Evolutionary conservation across 2,888 invertebrate species (phyloP).

Genomic region (Petrophora chlorosata): DNA sequence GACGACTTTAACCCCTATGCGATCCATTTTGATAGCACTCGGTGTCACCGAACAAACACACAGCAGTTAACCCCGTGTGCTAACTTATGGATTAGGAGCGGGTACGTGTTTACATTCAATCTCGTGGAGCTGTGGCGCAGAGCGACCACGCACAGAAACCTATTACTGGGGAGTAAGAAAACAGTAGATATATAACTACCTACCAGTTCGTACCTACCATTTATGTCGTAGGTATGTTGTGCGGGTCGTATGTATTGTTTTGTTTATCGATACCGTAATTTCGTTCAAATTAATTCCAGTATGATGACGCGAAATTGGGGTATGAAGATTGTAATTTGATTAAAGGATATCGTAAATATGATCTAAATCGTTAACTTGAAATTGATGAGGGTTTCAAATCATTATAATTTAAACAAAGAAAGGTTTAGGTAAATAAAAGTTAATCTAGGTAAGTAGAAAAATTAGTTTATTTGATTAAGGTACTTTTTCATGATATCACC

Average conservation of each 20-base stretch:
- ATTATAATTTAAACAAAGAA: too few species aligned
- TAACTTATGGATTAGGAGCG: constrained; percentile 25
- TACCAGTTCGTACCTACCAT: neutral
- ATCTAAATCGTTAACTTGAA: too few species aligned
- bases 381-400: too few species aligned
- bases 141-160: constrained; percentile 14
- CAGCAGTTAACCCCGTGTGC: constrained; percentile 19
- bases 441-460: too few species aligned
- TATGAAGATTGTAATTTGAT: neutral
- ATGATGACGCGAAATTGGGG: constrained; percentile 10
- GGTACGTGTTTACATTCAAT: constrained; percentile 29
- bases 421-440: too few species aligned
- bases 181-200: constrained; percentile 4
- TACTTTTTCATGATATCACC: too few species aligned
- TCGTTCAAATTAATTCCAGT: constrained; percentile 20
- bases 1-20: neutral
- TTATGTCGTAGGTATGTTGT: neutral
- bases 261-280: constrained; percentile 17
- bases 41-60: constrained; percentile 17
- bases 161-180: constrained; percentile 19
- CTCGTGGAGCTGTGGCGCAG: constrained; percentile 18
- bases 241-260: constrained; percentile 12
- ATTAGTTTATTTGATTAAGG: too few species aligned
- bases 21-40: constrained; percentile 6
- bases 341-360: too few species aligned